Evolutionary conservation across 1,140 invertebrate species (phyloP), one percentile per base, ranked within the genome.

Genomic region (Maconellicoccus hirsutus): DNA sequence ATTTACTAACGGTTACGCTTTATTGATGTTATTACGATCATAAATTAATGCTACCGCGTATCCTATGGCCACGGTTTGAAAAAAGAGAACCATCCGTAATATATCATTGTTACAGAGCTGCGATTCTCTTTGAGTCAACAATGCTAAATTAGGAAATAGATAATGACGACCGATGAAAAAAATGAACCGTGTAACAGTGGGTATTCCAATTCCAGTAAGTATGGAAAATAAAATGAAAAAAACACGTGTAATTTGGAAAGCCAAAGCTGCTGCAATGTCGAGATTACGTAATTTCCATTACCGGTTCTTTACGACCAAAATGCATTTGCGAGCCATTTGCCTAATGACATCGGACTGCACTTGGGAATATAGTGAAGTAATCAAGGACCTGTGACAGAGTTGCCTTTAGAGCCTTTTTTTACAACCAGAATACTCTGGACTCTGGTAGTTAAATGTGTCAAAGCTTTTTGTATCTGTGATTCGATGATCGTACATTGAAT

Each of bases 261-360:
- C 42, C n/a, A n/a, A n/a, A n/a, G n/a, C n/a, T 12, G 29, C 3
- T 33, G 29, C 29, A 12, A 33, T 33, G 29, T 33, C 29, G 4
- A 33, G 3, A 33, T 52, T 52, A 52, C 42, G 16, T 16, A 33
- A 52, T 14, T 16, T 52, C 42, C 42, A 52, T 52, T 52, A 52
- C 12, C n/a, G 42, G 42, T 52, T 52, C 2, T 52, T 52, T 52
- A 52, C 42, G 42, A 52, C n/a, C 42, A 16, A 52, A 52, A 52
- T 52, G 42, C 42, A 52, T 52, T 52, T 52, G 42, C 42, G 42
- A 52, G 42, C 29, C 29, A 33, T 52, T 52, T 52, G 42, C n/a
- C 29, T 52, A 52, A 52, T 19, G 42, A 52, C 42, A 16, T 52
- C 12, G 42, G 42, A 52, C 10, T 4, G 42, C n/a, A 16, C 42